Conservation (phyloP, 2,113 vertebrate species). For the Pachycephala philippinensis region DNA sequence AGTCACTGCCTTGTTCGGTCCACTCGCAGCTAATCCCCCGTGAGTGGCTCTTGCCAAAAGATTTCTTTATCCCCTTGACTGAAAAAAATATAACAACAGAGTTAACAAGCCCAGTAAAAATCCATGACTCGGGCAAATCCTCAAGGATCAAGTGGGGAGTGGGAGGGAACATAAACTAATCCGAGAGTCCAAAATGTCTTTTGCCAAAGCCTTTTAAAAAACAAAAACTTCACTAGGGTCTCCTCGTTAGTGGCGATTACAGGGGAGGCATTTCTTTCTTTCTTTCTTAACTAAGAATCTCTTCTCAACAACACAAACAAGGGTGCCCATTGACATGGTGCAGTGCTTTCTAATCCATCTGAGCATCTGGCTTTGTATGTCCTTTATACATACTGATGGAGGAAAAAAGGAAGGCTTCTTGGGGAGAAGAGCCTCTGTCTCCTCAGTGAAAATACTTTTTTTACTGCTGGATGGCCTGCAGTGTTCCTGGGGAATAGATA, state of each 20-base stretch:
- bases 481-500: not conserved
- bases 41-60: constrained; percentile 62
- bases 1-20: constrained; percentile 29
- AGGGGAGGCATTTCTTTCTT: constrained; percentile 35
- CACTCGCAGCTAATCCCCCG: constrained; percentile 58
- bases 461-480: not conserved
- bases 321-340: not conserved
- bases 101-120: constrained; percentile 68
- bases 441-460: not conserved
- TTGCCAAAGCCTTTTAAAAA: constrained; percentile 56
- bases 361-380: constrained; percentile 32
- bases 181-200: constrained; percentile 9
- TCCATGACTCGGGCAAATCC: constrained; percentile 68
- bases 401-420: not conserved
- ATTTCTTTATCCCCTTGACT: constrained; percentile 61
- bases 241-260: constrained; percentile 55
- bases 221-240: constrained; percentile 38
- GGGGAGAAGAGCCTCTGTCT: not conserved
- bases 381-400: not conserved
- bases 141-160: constrained; percentile 54
- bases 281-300: constrained; percentile 28
- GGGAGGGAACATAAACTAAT: constrained; percentile 53
- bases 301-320: constrained; percentile 54
- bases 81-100: constrained; percentile 41
- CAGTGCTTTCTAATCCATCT: constrained; percentile 40